Conservation (phyloP, 2,888 invertebrate species). For the Tholera decimalis region DNA sequence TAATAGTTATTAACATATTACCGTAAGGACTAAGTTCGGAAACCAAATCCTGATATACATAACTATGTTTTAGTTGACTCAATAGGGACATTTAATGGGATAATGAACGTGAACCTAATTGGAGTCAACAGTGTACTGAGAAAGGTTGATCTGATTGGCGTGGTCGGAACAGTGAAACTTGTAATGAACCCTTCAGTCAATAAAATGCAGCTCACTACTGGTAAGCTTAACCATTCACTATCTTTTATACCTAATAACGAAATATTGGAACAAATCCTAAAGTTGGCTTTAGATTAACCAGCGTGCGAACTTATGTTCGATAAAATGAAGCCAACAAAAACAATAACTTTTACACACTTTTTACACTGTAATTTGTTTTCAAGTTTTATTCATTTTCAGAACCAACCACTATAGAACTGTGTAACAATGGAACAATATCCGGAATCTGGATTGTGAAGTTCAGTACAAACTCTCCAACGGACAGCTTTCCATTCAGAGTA, state of each 20-base stretch:
- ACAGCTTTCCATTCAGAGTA: slow-evolving; percentile 76
- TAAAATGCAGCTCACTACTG: slow-evolving; percentile 76
- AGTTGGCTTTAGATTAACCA: no score
- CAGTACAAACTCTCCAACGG: slow-evolving; percentile 61
- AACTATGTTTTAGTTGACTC: slow-evolving; percentile 69
- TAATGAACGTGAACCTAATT: slow-evolving; percentile 80
- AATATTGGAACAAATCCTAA: no score
- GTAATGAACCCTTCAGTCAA: slow-evolving; percentile 68
- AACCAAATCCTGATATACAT: no score
- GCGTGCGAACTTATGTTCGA: no score
- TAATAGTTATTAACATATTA: no score
- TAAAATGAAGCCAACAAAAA: no score
- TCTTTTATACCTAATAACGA: neutral
- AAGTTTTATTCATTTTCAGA: slow-evolving; percentile 73
- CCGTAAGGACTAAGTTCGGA: no score
- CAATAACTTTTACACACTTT: no score
- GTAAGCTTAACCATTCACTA: slow-evolving; percentile 66
- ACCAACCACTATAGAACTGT: slow-evolving; percentile 72
- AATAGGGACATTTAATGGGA: slow-evolving; percentile 74
- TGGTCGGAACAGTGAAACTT: slow-evolving; percentile 79
- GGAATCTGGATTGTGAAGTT: slow-evolving; percentile 81
- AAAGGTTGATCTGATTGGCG: slow-evolving; percentile 78
- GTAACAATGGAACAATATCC: slow-evolving; percentile 78
- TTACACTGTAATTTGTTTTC: no score
- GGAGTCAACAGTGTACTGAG: slow-evolving; percentile 78